A percentile compares a stretch with the other conserved stretches of the same genome.
Evolutionary conservation across 2,888 invertebrate species (phyloP).

Genomic region (Hirtodrosophila histrioides): DNA sequence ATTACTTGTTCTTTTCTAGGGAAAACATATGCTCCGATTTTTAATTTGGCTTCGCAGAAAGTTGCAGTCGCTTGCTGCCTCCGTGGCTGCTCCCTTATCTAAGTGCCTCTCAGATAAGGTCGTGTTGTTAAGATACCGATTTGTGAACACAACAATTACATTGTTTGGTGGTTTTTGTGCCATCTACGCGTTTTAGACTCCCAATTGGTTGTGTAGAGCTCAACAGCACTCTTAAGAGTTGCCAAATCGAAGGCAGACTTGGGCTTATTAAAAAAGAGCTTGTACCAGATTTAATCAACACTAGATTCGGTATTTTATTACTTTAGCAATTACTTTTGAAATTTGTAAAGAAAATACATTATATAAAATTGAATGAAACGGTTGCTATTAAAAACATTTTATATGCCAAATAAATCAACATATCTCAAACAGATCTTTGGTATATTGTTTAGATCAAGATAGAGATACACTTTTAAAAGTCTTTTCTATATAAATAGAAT

Average conservation of each 20-base stretch:
- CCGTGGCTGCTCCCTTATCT: conserved; percentile 43
- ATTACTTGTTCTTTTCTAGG: conserved; percentile 57
- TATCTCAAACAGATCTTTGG: neutral
- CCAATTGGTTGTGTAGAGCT: conserved; percentile 4
- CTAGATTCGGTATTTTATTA: neutral
- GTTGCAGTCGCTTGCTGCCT: conserved; percentile 7
- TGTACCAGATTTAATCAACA: neutral
- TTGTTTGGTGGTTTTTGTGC: conserved; percentile 5
- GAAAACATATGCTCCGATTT: conserved; percentile 75
- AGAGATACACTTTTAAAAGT: too few species aligned
- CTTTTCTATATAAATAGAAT: too few species aligned
- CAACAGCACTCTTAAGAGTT: neutral
- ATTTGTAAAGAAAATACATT: too few species aligned
- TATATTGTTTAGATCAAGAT: too few species aligned
- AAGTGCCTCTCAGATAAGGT: conserved; percentile 33
- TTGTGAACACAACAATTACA: conserved; percentile 19
- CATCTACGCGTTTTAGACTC: neutral
- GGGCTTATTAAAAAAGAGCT: conserved; percentile 1
- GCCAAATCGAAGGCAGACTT: conserved; percentile 2
- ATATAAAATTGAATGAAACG: too few species aligned
- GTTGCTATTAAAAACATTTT: too few species aligned
- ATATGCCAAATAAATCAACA: neutral
- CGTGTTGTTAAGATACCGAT: conserved; percentile 24
- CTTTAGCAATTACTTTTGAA: too few species aligned
- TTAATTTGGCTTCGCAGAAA: conserved; percentile 41